These are phyloP conservation scores for Anoplius nigerrimus DNA, from an alignment of 2,888 invertebrate species.

Conservation along the genomic window DNA sequence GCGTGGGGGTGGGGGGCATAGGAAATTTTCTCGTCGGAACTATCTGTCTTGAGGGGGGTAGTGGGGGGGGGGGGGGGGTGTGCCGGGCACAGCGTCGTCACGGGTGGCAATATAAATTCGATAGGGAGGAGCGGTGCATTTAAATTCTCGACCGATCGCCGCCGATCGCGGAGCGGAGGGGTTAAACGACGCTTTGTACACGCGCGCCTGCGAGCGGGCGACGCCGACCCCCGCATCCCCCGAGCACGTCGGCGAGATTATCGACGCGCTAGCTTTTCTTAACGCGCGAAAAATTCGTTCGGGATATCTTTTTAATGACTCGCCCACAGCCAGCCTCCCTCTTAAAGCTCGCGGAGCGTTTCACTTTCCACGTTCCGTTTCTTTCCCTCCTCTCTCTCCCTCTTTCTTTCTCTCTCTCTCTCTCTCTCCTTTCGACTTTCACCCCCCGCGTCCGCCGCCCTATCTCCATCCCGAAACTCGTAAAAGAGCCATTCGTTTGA, in stretches of 20 bases:
- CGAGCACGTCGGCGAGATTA: too few species aligned
- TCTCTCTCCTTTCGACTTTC: constrained; percentile 2
- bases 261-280: not conserved
- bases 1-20: too few species aligned
- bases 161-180: too few species aligned
- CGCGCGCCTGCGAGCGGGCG: too few species aligned
- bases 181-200: too few species aligned
- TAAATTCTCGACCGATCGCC: constrained; percentile 17
- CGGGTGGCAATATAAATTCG: not conserved
- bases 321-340: not conserved
- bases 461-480: constrained; percentile 54
- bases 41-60: too few species aligned
- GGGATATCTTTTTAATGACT: constrained; percentile 48
- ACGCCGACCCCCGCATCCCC: too few species aligned
- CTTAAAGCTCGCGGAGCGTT: not conserved
- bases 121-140: constrained; percentile 6
- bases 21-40: too few species aligned
- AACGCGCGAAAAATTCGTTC: constrained; percentile 48
- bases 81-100: too few species aligned
- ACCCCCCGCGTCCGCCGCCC: constrained; percentile 2
- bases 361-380: not conserved
- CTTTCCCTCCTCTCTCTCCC: constrained; percentile 22
- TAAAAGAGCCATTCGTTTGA: constrained; percentile 68
- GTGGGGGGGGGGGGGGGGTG: too few species aligned
- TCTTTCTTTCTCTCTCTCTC: constrained; percentile 20